A percentile compares a stretch with the other conserved stretches of the same genome.
These are phyloP conservation scores for Narcine bancroftii DNA, from an alignment of 2,113 vertebrate species.

Conservation along the genomic window DNA sequence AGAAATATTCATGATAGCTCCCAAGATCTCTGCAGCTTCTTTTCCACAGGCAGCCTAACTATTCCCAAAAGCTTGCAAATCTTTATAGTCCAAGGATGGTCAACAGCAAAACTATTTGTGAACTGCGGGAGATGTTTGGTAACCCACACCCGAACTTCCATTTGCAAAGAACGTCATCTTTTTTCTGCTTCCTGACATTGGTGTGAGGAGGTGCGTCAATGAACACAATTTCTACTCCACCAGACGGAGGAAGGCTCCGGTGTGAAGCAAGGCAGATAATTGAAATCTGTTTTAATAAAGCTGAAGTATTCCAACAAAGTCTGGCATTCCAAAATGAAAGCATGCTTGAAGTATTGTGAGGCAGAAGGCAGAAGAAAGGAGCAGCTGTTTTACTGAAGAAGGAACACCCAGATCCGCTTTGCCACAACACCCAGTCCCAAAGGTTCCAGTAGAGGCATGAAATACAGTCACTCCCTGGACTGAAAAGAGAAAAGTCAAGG, in stretches of 20 bases:
- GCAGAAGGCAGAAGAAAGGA: not conserved
- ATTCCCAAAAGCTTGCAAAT: not conserved
- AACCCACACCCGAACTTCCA: not conserved
- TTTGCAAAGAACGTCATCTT: not conserved
- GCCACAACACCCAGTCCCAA: conserved; percentile 35
- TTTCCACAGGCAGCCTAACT: not conserved
- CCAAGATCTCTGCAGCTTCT: not conserved
- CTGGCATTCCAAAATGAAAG: conserved; percentile 10
- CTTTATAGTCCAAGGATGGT: not conserved
- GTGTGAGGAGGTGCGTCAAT: not conserved
- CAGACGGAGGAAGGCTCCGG: not conserved
- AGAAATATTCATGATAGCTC: too few species aligned
- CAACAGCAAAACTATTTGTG: not conserved
- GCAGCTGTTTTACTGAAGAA: conserved; percentile 29
- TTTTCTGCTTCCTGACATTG: too few species aligned
- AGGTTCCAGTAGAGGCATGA: conserved; percentile 20
- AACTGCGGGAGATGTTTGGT: not conserved
- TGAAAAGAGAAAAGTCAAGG: conserved; percentile 34
- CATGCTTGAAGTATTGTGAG: not conserved
- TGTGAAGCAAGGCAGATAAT: not conserved
- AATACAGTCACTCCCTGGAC: conserved; percentile 29
- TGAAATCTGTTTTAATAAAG: not conserved
- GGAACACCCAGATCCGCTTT: conserved; percentile 23
- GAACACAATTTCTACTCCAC: not conserved
- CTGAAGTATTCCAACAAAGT: not conserved